Conservation (phyloP, 1,140 invertebrate species). For the Aphis gossypii region DNA sequence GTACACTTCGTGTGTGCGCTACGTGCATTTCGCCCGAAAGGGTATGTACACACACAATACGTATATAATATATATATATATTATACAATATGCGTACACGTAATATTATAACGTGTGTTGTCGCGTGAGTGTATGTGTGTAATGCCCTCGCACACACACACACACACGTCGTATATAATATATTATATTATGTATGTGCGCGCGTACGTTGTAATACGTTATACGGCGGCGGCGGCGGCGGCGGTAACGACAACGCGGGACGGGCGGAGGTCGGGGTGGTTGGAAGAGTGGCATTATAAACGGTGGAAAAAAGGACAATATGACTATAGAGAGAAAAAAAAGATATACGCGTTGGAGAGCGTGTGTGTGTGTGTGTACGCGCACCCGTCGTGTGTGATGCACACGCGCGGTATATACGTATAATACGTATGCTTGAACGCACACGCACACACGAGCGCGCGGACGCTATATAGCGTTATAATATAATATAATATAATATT, state of each 20-base stretch:
- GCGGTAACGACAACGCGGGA: background rate
- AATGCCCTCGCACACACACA: background rate
- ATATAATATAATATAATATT: conserved; percentile 1
- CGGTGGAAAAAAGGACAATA: conserved; percentile 57
- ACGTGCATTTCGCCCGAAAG: conserved; percentile 29
- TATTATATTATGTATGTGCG: background rate
- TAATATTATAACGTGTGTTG: background rate
- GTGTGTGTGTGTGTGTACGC: background rate
- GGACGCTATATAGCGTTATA: conserved; percentile 11
- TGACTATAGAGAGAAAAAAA: conserved; percentile 47
- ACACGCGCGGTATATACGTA: background rate
- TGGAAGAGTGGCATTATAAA: conserved; percentile 38
- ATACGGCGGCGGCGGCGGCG: background rate
- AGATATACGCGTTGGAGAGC: background rate
- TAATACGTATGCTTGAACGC: background rate
- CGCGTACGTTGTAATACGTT: background rate
- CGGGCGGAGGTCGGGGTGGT: background rate
- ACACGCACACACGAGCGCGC: background rate
- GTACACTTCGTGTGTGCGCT: background rate
- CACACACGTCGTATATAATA: background rate
- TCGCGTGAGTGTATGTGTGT: background rate
- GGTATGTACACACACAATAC: background rate
- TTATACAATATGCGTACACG: conserved; percentile 5
- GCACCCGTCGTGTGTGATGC: conserved; percentile 19
- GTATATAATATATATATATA: conserved; percentile 6